phyloP scores from a whole-genome alignment of 2,113 vertebrate species.

The Ptyas mucosa region DNA sequence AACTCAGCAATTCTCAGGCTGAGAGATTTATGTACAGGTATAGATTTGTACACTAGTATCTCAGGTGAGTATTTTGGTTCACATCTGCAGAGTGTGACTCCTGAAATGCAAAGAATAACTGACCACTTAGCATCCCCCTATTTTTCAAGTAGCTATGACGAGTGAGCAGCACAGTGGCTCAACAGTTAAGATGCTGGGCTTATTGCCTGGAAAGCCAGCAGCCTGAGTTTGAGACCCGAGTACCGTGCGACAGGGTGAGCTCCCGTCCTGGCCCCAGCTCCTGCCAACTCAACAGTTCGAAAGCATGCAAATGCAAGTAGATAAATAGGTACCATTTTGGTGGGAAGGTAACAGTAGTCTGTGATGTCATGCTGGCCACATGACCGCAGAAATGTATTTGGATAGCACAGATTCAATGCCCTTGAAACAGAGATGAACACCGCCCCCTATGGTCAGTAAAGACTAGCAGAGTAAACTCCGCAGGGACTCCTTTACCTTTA shows the following conservation, averaged over 20 bases:
- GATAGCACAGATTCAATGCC: neutral
- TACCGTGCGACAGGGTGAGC: neutral
- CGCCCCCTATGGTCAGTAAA: neutral
- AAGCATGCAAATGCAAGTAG: neutral
- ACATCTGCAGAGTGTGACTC: neutral
- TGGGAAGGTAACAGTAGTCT: neutral
- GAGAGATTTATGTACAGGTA: neutral
- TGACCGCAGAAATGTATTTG: neutral
- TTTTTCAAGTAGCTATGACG: neutral
- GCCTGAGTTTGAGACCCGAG: neutral
- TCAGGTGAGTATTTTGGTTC: neutral
- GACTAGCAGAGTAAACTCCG: too few species aligned
- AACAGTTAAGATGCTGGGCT: neutral
- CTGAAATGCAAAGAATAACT: neutral
- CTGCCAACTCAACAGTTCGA: neutral
- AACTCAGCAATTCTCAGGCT: neutral
- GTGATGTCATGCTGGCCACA: neutral
- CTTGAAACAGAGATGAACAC: neutral
- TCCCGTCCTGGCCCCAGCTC: neutral
- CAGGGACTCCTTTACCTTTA: neutral
- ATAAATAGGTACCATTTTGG: neutral
- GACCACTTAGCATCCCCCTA: neutral
- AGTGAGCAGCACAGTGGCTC: neutral
- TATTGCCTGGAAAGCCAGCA: neutral
- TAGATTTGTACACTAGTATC: neutral